phyloP scores from a whole-genome alignment of 2,797 vertebrate genomes.

The Menidia menidia region DNA sequence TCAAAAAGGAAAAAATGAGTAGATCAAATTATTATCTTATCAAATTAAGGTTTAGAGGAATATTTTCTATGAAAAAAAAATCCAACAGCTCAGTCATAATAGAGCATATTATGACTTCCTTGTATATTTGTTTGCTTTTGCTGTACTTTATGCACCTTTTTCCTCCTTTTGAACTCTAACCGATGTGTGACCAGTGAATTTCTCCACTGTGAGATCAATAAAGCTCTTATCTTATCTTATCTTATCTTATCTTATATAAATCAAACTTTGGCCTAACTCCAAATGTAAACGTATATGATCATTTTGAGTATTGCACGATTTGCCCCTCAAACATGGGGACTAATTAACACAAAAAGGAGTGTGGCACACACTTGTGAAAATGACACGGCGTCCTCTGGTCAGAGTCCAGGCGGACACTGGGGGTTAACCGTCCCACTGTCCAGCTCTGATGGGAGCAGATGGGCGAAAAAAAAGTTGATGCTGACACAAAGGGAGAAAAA shows the following conservation, averaged over 20 bases:
- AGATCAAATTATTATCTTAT: too few relatives aligned
- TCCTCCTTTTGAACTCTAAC: too few relatives aligned
- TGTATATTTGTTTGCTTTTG: too few relatives aligned
- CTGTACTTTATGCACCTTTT: too few relatives aligned
- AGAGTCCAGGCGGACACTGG: not conserved
- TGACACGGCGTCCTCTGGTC: not conserved
- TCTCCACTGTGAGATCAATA: too few relatives aligned
- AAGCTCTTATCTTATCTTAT: too few relatives aligned
- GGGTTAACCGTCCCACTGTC: slow-evolving; percentile 54
- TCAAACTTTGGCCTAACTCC: not conserved
- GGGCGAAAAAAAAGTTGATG: slow-evolving; percentile 76
- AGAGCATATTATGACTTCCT: too few relatives aligned
- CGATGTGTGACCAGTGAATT: too few relatives aligned
- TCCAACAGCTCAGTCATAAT: too few relatives aligned
- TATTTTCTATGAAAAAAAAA: too few relatives aligned
- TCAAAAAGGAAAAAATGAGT: too few relatives aligned
- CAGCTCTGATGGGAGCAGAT: slow-evolving; percentile 68
- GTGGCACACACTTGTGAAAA: not conserved
- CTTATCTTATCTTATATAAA: not conserved
- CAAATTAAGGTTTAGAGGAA: too few relatives aligned
- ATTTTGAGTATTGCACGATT: not conserved
- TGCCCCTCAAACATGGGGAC: not conserved
- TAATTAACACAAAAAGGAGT: not conserved
- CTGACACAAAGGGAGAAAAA: slow-evolving; percentile 76
- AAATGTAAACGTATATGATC: not conserved